Percentiles rank a stretch among this genome's conserved stretches.
Evolutionary conservation across 2,797 vertebrate genomes (phyloP).

Genomic region (Sorex maritimensis): DNA sequence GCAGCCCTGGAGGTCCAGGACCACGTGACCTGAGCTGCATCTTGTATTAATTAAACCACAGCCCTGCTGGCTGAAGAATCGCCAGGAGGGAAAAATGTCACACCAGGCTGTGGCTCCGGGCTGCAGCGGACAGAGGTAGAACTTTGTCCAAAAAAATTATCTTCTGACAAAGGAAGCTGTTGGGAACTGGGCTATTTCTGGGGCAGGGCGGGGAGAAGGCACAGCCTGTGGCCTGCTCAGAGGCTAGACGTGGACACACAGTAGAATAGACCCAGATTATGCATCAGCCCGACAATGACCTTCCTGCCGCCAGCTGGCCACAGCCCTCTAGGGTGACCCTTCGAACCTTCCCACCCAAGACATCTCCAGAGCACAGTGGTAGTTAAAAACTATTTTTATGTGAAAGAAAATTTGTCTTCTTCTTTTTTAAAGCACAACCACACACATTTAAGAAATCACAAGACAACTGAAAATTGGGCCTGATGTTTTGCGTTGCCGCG

Average conservation of each 20-base stretch:
- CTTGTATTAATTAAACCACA: no score
- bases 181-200: neutral
- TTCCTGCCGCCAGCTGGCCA: neutral
- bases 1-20: no score
- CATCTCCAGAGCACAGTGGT: neutral
- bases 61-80: no score
- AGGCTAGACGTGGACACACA: neutral
- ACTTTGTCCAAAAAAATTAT: neutral
- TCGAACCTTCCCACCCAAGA: neutral
- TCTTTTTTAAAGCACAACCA: neutral
- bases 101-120: neutral
- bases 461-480: neutral
- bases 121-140: neutral
- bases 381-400: neutral
- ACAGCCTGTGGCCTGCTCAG: neutral
- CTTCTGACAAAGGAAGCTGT: neutral
- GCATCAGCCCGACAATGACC: neutral
- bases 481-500: neutral
- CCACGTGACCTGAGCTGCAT: no score
- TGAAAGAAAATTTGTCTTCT: neutral
- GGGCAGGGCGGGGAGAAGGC: no score
- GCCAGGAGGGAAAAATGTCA: neutral
- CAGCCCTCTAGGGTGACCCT: neutral
- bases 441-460: conserved; percentile 2
- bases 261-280: neutral